Evolutionary conservation across 2,888 invertebrate species (phyloP).

Genomic region (Amaurobius ferox): DNA sequence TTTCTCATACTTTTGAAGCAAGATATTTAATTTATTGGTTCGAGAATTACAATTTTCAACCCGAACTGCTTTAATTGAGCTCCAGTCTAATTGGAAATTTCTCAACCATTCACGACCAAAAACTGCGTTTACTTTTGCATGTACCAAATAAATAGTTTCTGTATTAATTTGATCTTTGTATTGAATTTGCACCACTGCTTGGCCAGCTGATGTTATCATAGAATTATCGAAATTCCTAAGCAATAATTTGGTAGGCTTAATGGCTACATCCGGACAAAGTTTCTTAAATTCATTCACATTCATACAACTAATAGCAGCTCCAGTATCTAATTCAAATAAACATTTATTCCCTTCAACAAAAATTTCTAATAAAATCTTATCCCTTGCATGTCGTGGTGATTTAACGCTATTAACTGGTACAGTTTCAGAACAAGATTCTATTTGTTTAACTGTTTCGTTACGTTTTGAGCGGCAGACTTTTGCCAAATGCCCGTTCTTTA

Average conservation of each 20-base stretch:
- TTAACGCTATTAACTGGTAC: too few relatives aligned
- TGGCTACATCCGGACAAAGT: too few relatives aligned
- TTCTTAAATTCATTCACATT: too few relatives aligned
- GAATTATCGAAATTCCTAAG: conserved; percentile 55
- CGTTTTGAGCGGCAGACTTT: conserved; percentile 52
- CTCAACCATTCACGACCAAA: conserved; percentile 56
- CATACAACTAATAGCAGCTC: too few relatives aligned
- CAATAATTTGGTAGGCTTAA: conserved; percentile 56
- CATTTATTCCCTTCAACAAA: too few relatives aligned
- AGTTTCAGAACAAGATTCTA: too few relatives aligned
- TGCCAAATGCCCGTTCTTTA: conserved; percentile 53
- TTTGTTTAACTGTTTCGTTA: conserved; percentile 54
- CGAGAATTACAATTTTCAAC: conserved; percentile 52
- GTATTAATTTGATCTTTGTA: conserved; percentile 57
- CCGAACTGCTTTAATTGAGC: conserved; percentile 49
- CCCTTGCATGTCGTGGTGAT: too few relatives aligned
- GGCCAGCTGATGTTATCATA: conserved; percentile 49
- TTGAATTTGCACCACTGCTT: conserved; percentile 53
- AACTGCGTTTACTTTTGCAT: conserved; percentile 56
- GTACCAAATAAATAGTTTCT: conserved; percentile 53
- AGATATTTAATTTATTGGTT: conserved; percentile 50
- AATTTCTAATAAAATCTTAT: too few relatives aligned
- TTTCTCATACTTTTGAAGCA: conserved; percentile 46
- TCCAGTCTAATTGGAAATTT: conserved; percentile 52
- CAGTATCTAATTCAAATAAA: too few relatives aligned